Percentiles rank a stretch among this genome's conserved stretches.
These are phyloP conservation scores for Saccostrea cuccullata DNA, from an alignment of 1,140 invertebrate species.

Conservation along the genomic window DNA sequence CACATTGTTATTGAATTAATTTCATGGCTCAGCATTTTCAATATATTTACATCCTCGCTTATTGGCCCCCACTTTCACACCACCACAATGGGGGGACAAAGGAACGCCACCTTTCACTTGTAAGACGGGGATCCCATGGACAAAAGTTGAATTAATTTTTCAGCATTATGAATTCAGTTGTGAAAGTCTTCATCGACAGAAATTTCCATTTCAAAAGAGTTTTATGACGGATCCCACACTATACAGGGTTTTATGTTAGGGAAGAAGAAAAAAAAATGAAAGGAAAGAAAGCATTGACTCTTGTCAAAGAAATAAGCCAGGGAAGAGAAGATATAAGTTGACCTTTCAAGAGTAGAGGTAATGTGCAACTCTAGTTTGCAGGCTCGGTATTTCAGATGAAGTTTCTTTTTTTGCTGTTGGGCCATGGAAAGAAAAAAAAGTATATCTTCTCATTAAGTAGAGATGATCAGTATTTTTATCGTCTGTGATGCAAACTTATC, in stretches of 20 bases:
- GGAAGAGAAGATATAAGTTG: not conserved
- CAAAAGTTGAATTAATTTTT: conserved; percentile 20
- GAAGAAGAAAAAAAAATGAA: not conserved
- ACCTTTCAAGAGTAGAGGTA: not conserved
- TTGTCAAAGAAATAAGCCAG: not conserved
- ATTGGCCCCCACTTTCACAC: conserved; percentile 23
- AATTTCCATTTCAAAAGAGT: conserved; percentile 24
- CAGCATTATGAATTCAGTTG: conserved; percentile 13
- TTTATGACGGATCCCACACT: not conserved
- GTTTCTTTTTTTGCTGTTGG: not conserved
- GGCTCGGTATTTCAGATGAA: not conserved
- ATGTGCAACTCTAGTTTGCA: not conserved
- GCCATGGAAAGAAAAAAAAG: not conserved
- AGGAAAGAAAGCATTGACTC: not conserved
- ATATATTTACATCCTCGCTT: conserved; percentile 34
- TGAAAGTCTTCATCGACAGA: conserved; percentile 22
- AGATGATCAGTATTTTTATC: conserved; percentile 26
- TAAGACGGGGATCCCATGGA: not conserved
- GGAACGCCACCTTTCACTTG: not conserved
- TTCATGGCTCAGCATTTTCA: conserved; percentile 37
- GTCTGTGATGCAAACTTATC: conserved; percentile 1
- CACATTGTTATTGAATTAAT: conserved; percentile 32
- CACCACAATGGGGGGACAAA: conserved; percentile 17
- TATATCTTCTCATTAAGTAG: conserved; percentile 13
- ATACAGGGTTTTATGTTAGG: conserved; percentile 16